Percentiles rank a stretch among this genome's conserved stretches.
These are phyloP conservation scores for Allygus modestus DNA, from an alignment of 2,888 invertebrate species.

Conservation along the genomic window DNA sequence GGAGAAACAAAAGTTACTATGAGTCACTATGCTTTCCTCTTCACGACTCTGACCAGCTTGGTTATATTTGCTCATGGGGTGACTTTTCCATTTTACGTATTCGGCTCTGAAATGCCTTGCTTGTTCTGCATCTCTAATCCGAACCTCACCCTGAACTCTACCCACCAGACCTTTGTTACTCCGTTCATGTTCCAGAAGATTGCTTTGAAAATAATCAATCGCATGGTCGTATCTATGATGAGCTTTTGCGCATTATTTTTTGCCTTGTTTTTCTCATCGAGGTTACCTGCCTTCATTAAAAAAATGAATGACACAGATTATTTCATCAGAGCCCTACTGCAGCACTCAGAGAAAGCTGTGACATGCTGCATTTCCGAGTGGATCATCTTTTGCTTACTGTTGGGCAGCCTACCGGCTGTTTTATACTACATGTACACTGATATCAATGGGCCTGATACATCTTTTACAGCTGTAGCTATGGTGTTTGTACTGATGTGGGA, in stretches of 20 bases:
- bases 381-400: neutral
- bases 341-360: neutral
- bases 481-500: constrained; percentile 41
- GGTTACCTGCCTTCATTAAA: constrained; percentile 14
- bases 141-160: neutral
- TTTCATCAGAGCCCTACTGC: constrained; percentile 20
- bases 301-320: constrained; percentile 28
- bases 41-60: constrained; percentile 18
- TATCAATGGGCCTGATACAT: neutral
- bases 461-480: neutral
- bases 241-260: constrained; percentile 38
- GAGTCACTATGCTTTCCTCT: constrained; percentile 15
- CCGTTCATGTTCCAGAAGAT: constrained; percentile 27
- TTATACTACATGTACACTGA: constrained; percentile 38
- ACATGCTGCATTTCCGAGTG: constrained; percentile 33
- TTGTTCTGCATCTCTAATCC: constrained; percentile 1
- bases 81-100: constrained; percentile 34
- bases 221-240: constrained; percentile 35
- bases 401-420: neutral
- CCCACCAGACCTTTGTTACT: neutral
- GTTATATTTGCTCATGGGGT: constrained; percentile 39
- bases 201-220: constrained; percentile 35
- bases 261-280: constrained; percentile 32
- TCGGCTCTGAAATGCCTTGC: constrained; percentile 31
- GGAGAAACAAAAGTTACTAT: neutral